Evolutionary conservation across 2,113 vertebrate genomes (phyloP), one percentile per base, ranked within the genome.

Genomic region (Esox niger): DNA sequence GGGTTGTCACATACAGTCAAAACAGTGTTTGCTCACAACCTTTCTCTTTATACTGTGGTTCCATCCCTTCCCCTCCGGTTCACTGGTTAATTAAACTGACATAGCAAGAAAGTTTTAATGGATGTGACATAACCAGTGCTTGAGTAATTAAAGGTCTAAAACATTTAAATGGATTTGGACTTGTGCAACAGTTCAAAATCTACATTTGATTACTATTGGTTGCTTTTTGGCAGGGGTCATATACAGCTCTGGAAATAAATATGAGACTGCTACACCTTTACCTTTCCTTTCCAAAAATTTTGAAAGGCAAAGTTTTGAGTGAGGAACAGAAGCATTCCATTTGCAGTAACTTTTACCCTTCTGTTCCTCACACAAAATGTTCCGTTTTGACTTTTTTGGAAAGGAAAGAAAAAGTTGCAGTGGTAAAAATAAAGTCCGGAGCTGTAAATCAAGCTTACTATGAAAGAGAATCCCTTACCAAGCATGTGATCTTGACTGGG

Each of bases 401-500:
- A n/a, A n/a, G n/a, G n/a, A n/a, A n/a, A n/a, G n/a, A n/a, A n/a
- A n/a, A n/a, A n/a, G n/a, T n/a, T n/a, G n/a, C n/a, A n/a, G n/a
- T n/a, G n/a, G n/a, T n/a, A n/a, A n/a, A n/a, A n/a, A n/a, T n/a
- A n/a, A n/a, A n/a, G n/a, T n/a, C n/a, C n/a, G n/a, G n/a, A n/a
- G n/a, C n/a, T n/a, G n/a, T n/a, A n/a, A n/a, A 47, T 46, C 46
- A 52, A 30, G 29, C 21, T 52, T 9, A 54, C 30, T 10, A 31
- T 5, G n/a, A 27, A 2, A 13, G n/a, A 21, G 9, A 56, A 31
- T 10, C 30, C 73, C 86, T 82, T 91, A 96, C 95, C 94, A 90
- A 90, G 91, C 35, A 87, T 82, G 69, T 91, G 84, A 64, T 89
- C 95, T 88, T 95, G 93, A 86, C 89, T 88, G 55, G 84, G 75